Evolutionary conservation across 2,888 invertebrate species (phyloP), one percentile per base, ranked within the genome.

Genomic region (Andrena camellia): DNA sequence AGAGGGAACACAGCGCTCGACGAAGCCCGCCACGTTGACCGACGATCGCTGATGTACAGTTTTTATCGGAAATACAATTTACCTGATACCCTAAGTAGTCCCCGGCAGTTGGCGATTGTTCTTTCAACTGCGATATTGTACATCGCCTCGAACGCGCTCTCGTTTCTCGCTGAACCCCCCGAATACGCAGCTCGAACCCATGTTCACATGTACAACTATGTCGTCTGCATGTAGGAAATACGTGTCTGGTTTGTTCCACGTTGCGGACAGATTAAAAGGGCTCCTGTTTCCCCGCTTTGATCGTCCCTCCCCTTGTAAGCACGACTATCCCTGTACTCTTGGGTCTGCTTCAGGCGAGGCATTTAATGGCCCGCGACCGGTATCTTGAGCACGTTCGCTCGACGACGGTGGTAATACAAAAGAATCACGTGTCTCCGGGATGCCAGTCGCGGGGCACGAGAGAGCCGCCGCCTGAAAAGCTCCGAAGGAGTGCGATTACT

Each of bases 151-250:
- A 42, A 17, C 26, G 57, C 57, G 23, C 8, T 4, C 57, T 23
- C 23, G 57, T 57, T 23, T 57, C 54, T 3, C 57, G 20, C 57
- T 26, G 57, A 23, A 57, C 4, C 17, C 2, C n/a, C 3, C 13
- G 17, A 5, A 42, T 42, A 17, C 42, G 42, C 42, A 42, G 42
- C 13, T 5, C n/a, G 20, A 2, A 2, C 8, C 10, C 57, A 13
- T 26, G 10, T 57, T 26, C 26, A 57, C 29, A 33, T 33, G 17
- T 29, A 59, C 68, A n/a, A 10, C 7, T 10, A 57, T 50, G 10
- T 7, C 71, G 20, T 29, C 2, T 80, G 82, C 82, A 82, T 81
- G 82, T 5, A 67, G 52, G 31, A n/a, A 42, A 31, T 64, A 52
- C 31, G 33, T 50, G 52, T 33, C 29, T 4, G 33, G 60, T 57